These are phyloP conservation scores for Chaetura pelagica DNA, from an alignment of 2,113 vertebrate genomes.

Conservation along the genomic window DNA sequence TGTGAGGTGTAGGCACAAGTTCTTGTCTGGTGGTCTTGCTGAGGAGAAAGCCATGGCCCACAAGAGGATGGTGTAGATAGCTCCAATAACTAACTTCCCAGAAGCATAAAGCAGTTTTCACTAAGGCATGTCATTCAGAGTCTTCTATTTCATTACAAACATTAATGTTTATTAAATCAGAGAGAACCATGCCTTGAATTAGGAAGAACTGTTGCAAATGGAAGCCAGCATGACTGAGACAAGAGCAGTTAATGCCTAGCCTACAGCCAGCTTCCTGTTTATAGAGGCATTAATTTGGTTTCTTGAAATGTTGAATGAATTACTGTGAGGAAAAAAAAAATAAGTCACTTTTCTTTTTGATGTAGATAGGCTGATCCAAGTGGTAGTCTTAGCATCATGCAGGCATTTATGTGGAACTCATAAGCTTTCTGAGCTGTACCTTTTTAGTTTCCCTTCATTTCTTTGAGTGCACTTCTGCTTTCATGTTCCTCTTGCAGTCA, in stretches of 20 bases:
- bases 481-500: neutral
- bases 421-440: neutral
- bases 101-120: neutral
- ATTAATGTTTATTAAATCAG: neutral
- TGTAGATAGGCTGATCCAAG: neutral
- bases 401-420: neutral
- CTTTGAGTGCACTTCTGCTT: neutral
- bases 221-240: neutral
- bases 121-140: neutral
- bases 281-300: neutral
- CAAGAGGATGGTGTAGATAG: neutral
- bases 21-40: neutral
- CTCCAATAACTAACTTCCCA: neutral
- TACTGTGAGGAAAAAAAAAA: neutral
- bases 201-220: neutral
- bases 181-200: neutral
- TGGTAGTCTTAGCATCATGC: neutral
- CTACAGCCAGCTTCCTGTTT: neutral
- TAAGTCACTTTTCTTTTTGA: neutral
- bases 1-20: neutral
- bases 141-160: neutral
- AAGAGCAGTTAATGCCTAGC: neutral
- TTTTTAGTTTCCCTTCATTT: conserved; percentile 4
- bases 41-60: neutral
- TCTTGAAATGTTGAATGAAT: neutral